These are phyloP conservation scores for Chymomyza procnemis DNA, from an alignment of 2,888 invertebrate species.

Conservation along the genomic window DNA sequence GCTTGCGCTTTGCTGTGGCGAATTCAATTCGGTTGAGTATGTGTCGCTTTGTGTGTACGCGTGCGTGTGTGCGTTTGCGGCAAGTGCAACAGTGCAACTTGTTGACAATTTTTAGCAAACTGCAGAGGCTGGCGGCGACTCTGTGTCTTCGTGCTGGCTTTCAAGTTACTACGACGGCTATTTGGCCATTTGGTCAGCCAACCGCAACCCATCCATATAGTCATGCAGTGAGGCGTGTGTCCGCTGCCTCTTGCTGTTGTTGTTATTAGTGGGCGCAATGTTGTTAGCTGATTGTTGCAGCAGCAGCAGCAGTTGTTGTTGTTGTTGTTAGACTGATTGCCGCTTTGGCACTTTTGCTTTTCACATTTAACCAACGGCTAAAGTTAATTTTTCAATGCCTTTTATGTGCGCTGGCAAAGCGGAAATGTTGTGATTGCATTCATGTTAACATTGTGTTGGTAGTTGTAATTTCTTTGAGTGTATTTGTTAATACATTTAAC, in stretches of 20 bases:
- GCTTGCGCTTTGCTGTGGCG: constrained; percentile 22
- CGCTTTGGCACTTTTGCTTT: constrained; percentile 46
- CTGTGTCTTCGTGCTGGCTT: not conserved
- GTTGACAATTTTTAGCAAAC: not conserved
- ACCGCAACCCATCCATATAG: not conserved
- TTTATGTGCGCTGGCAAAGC: constrained; percentile 51
- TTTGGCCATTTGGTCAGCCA: constrained; percentile 36
- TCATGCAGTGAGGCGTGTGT: not conserved
- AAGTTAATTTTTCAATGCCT: constrained; percentile 62
- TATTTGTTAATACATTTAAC: constrained; percentile 34
- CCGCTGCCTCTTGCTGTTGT: not conserved
- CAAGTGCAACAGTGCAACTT: not conserved
- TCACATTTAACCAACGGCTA: constrained; percentile 35
- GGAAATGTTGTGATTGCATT: constrained; percentile 54
- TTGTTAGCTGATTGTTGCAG: not conserved
- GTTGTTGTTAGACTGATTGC: not conserved
- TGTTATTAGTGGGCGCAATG: constrained; percentile 32
- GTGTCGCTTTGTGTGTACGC: not conserved
- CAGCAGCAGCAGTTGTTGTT: not conserved
- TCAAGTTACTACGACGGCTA: not conserved
- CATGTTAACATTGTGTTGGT: constrained; percentile 10
- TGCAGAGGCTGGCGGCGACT: not conserved
- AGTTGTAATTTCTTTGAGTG: constrained; percentile 6
- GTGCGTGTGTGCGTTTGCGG: constrained; percentile 2
- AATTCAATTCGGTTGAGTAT: no score